These are phyloP conservation scores for Isotomurus palustris DNA, from an alignment of 2,888 invertebrate genomes.

Conservation along the genomic window DNA sequence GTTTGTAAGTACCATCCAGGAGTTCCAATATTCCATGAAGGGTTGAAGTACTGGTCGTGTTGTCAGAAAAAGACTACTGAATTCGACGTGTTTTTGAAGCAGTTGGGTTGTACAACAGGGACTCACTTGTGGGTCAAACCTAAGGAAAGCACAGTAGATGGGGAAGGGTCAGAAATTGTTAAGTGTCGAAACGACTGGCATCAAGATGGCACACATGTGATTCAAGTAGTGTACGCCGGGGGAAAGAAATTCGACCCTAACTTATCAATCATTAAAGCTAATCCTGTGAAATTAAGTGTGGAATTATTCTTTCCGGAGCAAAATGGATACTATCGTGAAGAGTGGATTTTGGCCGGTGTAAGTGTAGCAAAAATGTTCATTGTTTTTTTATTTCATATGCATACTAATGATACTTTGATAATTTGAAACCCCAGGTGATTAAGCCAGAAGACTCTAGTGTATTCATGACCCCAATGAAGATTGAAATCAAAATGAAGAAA, in stretches of 20 bases:
- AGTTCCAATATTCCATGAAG: slow-evolving; percentile 90
- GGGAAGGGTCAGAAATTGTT: slow-evolving; percentile 31
- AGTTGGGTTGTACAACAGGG: slow-evolving; percentile 82
- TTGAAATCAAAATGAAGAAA: slow-evolving; percentile 87
- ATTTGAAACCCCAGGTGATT: slow-evolving; percentile 66
- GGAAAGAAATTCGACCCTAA: slow-evolving; percentile 83
- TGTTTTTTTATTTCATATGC: neutral
- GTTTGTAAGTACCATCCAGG: slow-evolving; percentile 81
- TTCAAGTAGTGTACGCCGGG: slow-evolving; percentile 70
- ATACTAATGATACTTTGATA: neutral
- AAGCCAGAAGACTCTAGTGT: slow-evolving; percentile 66
- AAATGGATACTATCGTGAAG: slow-evolving; percentile 66
- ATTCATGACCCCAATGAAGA: slow-evolving; percentile 79
- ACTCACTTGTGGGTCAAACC: slow-evolving; percentile 77
- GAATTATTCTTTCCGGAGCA: slow-evolving; percentile 74
- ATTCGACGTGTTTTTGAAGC: slow-evolving; percentile 84
- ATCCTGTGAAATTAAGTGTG: slow-evolving; percentile 73
- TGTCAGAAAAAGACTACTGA: slow-evolving; percentile 90
- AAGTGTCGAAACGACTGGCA: slow-evolving; percentile 89
- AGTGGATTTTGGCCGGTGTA: slow-evolving; percentile 78
- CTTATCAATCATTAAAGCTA: slow-evolving; percentile 69
- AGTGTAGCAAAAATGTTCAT: slow-evolving; percentile 47
- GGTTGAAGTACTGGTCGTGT: slow-evolving; percentile 95
- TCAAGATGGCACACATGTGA: slow-evolving; percentile 79
- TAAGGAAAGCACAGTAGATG: slow-evolving; percentile 52